Percentiles rank a stretch among this genome's conserved stretches.
phyloP scores from a whole-genome alignment of 2,888 invertebrate species.

The Eupithecia tripunctaria region DNA sequence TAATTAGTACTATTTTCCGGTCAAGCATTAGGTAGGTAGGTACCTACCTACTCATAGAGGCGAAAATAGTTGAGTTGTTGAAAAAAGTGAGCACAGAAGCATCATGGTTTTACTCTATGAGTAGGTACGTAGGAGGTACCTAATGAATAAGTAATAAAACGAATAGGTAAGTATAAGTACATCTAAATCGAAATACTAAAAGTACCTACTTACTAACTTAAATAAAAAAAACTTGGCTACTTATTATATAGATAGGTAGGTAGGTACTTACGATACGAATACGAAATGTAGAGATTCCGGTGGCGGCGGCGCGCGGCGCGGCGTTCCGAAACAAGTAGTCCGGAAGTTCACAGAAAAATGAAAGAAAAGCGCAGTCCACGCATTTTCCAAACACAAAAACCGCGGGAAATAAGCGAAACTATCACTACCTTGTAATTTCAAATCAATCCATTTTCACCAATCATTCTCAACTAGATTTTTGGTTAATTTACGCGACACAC shows the following conservation, averaged over 20 bases:
- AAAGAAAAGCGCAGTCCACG: not conserved
- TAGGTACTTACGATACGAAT: not conserved
- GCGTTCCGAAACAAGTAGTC: not conserved
- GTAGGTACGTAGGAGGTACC: no score
- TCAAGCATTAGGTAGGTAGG: no score
- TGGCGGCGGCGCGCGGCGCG: no score
- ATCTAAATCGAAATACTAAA: no score
- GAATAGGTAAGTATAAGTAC: no score
- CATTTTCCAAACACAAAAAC: not conserved
- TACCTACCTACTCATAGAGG: not conserved
- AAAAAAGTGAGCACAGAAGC: no score
- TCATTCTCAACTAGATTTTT: not conserved
- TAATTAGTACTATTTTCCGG: not conserved
- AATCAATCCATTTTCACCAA: constrained; percentile 24
- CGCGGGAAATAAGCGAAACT: constrained; percentile 20
- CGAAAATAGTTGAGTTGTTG: no score
- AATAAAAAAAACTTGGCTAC: no score
- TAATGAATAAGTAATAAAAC: no score
- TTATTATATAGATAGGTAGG: no score
- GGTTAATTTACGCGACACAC: not conserved
- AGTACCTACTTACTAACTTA: no score
- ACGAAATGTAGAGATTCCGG: not conserved
- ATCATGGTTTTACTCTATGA: no score
- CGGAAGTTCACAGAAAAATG: not conserved
- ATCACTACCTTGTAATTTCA: constrained; percentile 23